Conservation (phyloP, 1,140 invertebrate genomes). For the Lasioglossum baleicum region DNA sequence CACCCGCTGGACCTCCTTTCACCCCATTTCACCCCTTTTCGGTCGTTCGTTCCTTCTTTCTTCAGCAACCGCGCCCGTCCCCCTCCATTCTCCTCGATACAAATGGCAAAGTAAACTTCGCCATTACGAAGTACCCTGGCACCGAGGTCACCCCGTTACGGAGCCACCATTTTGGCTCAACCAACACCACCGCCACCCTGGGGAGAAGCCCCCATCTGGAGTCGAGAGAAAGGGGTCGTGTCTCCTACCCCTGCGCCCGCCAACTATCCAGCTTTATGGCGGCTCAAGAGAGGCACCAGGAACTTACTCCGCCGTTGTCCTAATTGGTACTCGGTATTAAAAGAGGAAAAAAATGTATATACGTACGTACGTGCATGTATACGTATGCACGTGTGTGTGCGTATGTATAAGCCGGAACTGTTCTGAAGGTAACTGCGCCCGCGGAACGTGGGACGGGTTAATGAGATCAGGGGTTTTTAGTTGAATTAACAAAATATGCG, state of each 20-base stretch:
- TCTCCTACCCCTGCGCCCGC: conserved; percentile 22
- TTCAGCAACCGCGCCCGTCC: conserved; percentile 11
- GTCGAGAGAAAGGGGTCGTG: conserved; percentile 44
- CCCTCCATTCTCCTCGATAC: conserved; percentile 63
- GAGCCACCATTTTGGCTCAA: conserved; percentile 61
- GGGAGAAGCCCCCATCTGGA: conserved; percentile 57
- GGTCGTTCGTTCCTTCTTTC: neutral
- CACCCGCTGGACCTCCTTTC: neutral
- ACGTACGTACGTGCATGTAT: neutral
- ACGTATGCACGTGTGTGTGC: no score
- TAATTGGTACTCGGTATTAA: conserved; percentile 61
- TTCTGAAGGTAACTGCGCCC: conserved; percentile 42
- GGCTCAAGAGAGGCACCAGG: conserved; percentile 55
- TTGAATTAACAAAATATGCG: conserved; percentile 50
- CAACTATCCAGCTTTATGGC: conserved; percentile 54
- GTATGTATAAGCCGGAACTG: conserved; percentile 22
- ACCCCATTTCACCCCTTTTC: conserved; percentile 27
- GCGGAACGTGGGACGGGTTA: conserved; percentile 40
- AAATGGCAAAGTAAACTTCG: conserved; percentile 78
- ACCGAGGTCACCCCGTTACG: conserved; percentile 61
- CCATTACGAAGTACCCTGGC: conserved; percentile 73
- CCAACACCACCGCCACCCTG: conserved; percentile 53
- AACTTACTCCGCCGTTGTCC: conserved; percentile 58
- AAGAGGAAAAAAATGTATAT: conserved; percentile 21
- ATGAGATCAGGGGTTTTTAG: conserved; percentile 53